Evolutionary conservation across 1,140 invertebrate genomes (phyloP).

Genomic region (Holotrichia oblita): DNA sequence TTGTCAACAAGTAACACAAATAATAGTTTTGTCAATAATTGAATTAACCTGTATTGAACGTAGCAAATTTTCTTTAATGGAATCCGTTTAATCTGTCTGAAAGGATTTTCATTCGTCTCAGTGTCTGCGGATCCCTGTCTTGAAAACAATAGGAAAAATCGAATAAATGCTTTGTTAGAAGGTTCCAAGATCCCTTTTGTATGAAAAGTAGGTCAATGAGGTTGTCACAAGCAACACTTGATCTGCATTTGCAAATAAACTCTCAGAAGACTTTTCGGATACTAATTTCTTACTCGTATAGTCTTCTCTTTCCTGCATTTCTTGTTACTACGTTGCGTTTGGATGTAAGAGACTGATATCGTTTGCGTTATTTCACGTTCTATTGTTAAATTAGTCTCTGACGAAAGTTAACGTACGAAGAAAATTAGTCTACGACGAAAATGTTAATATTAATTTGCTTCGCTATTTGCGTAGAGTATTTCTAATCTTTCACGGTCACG

Average conservation of each 20-base stretch:
- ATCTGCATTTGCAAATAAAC: conserved; percentile 7
- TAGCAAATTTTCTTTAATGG: background rate
- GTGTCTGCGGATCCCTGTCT: background rate
- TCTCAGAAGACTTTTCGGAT: background rate
- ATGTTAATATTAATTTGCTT: too few relatives aligned
- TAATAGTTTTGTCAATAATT: too few relatives aligned
- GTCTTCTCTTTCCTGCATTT: too few relatives aligned
- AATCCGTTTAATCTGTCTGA: background rate
- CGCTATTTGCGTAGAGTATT: background rate
- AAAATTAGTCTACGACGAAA: too few relatives aligned
- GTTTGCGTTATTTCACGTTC: too few relatives aligned
- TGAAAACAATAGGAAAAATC: background rate
- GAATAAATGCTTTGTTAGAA: conserved; percentile 8
- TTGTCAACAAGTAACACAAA: too few relatives aligned
- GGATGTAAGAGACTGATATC: too few relatives aligned
- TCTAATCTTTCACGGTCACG: conserved; percentile 1
- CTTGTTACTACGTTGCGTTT: too few relatives aligned
- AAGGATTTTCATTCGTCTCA: background rate
- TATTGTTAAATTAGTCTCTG: too few relatives aligned
- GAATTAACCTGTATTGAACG: too few relatives aligned
- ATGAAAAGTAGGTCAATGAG: background rate
- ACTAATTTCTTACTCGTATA: too few relatives aligned
- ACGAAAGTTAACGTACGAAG: too few relatives aligned
- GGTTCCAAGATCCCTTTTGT: background rate
- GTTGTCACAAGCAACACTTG: conserved; percentile 11